Percentiles rank a stretch among this genome's conserved stretches.
Conservation (phyloP, 1,140 invertebrate species). For the Euschistus heros region DNA sequence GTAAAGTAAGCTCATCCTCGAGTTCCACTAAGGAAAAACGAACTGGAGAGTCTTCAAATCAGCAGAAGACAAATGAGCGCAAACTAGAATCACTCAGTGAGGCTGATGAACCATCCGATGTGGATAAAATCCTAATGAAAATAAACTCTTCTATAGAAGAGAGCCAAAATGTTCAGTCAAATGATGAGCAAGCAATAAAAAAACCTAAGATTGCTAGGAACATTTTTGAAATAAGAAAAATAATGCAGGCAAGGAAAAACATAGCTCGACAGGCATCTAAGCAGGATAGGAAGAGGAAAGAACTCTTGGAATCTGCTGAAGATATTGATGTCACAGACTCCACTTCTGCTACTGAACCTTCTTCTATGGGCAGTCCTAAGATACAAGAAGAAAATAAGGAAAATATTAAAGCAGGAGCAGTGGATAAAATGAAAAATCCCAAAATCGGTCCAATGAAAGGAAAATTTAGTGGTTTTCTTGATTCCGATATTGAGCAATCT, state of each 20-base stretch:
- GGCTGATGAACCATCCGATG: neutral
- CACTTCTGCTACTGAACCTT: neutral
- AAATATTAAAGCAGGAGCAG: neutral
- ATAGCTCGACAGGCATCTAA: neutral
- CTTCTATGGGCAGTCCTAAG: neutral
- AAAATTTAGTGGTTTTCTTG: neutral
- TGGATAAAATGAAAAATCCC: neutral
- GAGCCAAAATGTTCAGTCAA: neutral
- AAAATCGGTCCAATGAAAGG: neutral
- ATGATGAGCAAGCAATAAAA: slow-evolving; percentile 23
- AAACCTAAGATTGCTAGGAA: slow-evolving; percentile 31
- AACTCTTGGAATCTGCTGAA: neutral
- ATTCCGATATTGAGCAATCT: neutral
- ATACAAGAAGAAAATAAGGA: slow-evolving; percentile 6
- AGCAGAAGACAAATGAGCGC: neutral
- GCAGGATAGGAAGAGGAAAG: neutral
- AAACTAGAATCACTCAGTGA: neutral
- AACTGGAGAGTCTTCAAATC: neutral
- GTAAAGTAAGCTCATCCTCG: neutral
- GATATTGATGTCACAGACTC: no score
- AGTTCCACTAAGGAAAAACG: neutral
- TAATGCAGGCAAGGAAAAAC: slow-evolving; percentile 24
- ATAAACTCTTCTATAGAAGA: slow-evolving; percentile 23
- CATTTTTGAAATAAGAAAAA: slow-evolving; percentile 29
- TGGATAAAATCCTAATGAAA: slow-evolving; percentile 18